Conservation (phyloP, 2,113 vertebrate species). For the Smithornis capensis region DNA sequence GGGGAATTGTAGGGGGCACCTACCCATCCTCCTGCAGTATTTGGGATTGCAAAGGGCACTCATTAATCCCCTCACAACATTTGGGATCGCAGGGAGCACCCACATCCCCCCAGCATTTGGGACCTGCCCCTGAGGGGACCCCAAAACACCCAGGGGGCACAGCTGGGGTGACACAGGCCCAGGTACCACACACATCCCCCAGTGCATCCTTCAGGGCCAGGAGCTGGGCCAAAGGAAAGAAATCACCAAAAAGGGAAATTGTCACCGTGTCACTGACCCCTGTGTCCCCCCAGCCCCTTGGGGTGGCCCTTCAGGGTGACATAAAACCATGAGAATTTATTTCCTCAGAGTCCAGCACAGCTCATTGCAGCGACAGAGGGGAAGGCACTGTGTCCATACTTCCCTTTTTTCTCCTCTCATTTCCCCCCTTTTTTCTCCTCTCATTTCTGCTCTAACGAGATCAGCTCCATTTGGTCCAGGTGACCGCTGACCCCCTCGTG, state of each 20-base stretch:
- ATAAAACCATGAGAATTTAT: neutral
- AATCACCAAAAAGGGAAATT: neutral
- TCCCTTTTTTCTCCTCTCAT: neutral
- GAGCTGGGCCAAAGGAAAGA: neutral
- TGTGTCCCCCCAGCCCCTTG: rapidly evolving
- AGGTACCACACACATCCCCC: rapidly evolving
- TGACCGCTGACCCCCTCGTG: rapidly evolving
- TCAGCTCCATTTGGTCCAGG: neutral
- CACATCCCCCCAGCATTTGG: neutral
- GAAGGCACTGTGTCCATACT: neutral
- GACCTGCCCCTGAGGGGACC: neutral
- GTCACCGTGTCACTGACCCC: rapidly evolving
- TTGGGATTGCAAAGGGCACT: neutral
- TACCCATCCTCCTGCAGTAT: neutral
- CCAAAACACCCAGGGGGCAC: neutral
- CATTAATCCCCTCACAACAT: neutral
- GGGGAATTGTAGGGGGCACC: rapidly evolving
- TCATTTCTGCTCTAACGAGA: neutral
- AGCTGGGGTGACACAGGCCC: neutral
- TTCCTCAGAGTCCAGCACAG: neutral
- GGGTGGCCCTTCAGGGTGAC: neutral
- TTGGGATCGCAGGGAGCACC: neutral
- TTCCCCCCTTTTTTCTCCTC: neutral
- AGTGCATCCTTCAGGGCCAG: rapidly evolving
- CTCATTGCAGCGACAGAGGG: neutral